A percentile compares a stretch with the other conserved stretches of the same genome.
Evolutionary conservation across 2,113 vertebrate genomes (phyloP).

Genomic region (Eidolon helvum): DNA sequence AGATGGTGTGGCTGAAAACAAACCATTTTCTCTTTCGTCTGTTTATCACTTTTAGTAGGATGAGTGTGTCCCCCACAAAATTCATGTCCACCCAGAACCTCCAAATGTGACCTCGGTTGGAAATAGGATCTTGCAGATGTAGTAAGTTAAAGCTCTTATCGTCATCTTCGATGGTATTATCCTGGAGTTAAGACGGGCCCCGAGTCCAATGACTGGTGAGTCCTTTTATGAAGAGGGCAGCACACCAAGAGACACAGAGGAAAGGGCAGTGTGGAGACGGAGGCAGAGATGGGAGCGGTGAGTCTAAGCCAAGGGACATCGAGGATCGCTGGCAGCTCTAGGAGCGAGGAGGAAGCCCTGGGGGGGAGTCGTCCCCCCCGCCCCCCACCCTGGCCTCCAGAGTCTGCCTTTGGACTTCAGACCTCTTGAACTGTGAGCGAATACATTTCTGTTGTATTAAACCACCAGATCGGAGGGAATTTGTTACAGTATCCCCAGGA

Average conservation of each 20-base stretch:
- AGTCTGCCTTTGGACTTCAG: neutral
- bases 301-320: neutral
- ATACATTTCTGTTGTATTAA: neutral
- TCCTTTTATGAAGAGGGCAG: neutral
- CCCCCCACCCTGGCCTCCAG: too few relatives aligned
- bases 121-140: neutral
- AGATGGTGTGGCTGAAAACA: neutral
- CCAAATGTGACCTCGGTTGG: neutral
- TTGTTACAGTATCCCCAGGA: neutral
- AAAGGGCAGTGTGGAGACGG: neutral
- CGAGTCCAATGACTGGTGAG: neutral
- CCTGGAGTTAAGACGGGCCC: neutral
- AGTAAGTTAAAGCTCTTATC: neutral
- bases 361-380: neutral
- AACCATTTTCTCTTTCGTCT: neutral
- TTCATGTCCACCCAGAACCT: neutral
- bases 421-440: neutral
- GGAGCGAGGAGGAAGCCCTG: fast-evolving
- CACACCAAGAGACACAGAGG: neutral
- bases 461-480: neutral
- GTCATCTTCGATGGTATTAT: neutral
- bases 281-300: neutral
- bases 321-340: neutral
- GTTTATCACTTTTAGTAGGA: neutral
- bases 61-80: neutral